These are phyloP conservation scores for Napeogenes sylphis DNA, from an alignment of 2,888 invertebrate genomes.

Conservation along the genomic window DNA sequence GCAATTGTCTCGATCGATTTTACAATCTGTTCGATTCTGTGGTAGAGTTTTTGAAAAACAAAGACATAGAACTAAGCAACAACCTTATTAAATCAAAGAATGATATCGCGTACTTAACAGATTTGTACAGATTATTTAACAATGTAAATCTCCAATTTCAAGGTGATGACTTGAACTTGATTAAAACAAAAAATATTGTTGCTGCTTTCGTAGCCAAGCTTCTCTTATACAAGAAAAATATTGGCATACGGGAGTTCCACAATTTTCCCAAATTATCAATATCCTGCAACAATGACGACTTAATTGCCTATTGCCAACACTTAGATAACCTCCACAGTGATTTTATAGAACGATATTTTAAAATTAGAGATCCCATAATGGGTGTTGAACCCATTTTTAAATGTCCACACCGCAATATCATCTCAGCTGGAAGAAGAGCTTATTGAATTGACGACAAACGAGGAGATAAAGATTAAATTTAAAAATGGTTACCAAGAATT, in stretches of 20 bases:
- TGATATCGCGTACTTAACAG: slow-evolving; percentile 42
- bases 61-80: slow-evolving; percentile 38
- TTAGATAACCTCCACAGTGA: slow-evolving; percentile 32
- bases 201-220: slow-evolving; percentile 33
- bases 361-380: slow-evolving; percentile 34
- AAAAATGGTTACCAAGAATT: slow-evolving; percentile 34
- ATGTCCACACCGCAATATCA: slow-evolving; percentile 34
- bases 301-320: slow-evolving; percentile 29
- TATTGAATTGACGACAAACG: no score
- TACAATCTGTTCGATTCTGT: no score
- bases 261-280: slow-evolving; percentile 25
- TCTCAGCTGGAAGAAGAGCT: slow-evolving; percentile 33
- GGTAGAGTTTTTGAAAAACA: no score
- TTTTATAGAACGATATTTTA: slow-evolving; percentile 28
- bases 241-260: no score
- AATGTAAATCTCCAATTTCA: slow-evolving; percentile 32
- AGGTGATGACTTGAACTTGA: no score
- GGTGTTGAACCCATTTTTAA: slow-evolving; percentile 36
- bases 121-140: slow-evolving; percentile 40
- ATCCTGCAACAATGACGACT: slow-evolving; percentile 28
- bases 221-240: no score
- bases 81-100: slow-evolving; percentile 40
- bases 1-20: no score
- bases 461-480: slow-evolving; percentile 20
- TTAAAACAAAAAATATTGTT: no score